Base-by-base conservation (phyloP, 2,113 vertebrate species). In the Hepsetus odoe region DNA sequence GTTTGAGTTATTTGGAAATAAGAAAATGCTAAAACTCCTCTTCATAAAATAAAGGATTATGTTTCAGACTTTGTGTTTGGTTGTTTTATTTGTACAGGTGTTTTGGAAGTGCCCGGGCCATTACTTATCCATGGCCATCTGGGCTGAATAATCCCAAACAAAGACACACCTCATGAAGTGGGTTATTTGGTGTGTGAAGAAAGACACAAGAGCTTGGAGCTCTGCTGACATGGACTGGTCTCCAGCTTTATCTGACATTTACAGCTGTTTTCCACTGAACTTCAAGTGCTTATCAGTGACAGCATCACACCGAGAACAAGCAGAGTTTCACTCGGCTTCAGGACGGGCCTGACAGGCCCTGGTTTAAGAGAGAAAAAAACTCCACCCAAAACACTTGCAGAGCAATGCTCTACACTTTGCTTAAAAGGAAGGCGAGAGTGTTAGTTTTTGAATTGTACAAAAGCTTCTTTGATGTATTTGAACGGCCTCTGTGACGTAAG, bases 21-120 rank as follows among this genome's bases (percentile, higher is more conserved):
- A 46, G 49, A 32, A n/a, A n/a, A n/a, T n/a, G n/a, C n/a, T n/a
- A n/a, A n/a, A n/a, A n/a, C n/a, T n/a, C n/a, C 61, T 28, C 56
- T 72, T 78, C 64, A 4, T 69, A 69, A 65, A 65, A 35, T 65
- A 65, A 65, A 65, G 40, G n/a, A n/a, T 71, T 46, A 35, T 9
- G 5, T 77, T 77, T 61, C 66, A 49, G 30, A 72, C 28, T 32
- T 53, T 53, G 56, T 71, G 53, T 77, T 12, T 14, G 68, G 5
- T 49, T 4, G 38, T 49, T 49, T 59, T 24, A 9, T 28, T 53
- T 40, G 3, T 7, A 53, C 32, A 65, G 33, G 9, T 76, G 33
- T 55, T 40, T 65, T 20, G 7, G 33, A 40, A 24, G 3, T 24
- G 2, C 18, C 18, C n/a, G 46, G 42, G 12, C 30, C 61, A 35